Evolutionary conservation across 2,888 invertebrate genomes (phyloP).

Genomic region (Actias luna): DNA sequence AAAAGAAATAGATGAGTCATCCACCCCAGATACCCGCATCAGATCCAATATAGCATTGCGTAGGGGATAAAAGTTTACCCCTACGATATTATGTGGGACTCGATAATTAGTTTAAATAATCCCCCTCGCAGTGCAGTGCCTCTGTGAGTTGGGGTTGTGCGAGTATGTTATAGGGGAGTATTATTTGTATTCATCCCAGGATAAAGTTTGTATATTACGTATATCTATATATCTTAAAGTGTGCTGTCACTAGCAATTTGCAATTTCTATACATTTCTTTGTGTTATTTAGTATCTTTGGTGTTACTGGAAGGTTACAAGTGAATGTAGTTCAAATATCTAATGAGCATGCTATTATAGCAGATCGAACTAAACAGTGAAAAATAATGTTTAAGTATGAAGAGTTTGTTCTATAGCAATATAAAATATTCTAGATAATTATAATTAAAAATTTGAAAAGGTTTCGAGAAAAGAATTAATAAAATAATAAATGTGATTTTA

Average conservation of each 20-base stretch:
- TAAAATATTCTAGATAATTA: too few relatives aligned
- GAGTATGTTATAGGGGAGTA: background rate
- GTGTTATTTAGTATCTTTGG: background rate
- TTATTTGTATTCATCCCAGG: constrained; percentile 5
- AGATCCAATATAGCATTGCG: constrained; percentile 41
- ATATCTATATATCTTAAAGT: background rate
- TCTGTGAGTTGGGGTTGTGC: constrained; percentile 27
- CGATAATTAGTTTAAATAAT: constrained; percentile 52
- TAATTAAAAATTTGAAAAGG: too few relatives aligned
- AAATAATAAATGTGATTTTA: too few relatives aligned
- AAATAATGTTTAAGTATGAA: too few relatives aligned
- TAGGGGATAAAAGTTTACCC: constrained; percentile 42
- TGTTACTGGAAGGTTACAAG: background rate
- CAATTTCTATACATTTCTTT: background rate
- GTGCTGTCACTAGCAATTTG: background rate
- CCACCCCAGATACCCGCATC: constrained; percentile 27
- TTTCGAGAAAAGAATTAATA: too few relatives aligned
- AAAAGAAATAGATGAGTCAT: constrained; percentile 37
- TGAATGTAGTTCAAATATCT: too few relatives aligned
- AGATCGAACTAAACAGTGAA: too few relatives aligned
- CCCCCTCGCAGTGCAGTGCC: constrained; percentile 28
- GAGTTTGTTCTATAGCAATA: too few relatives aligned
- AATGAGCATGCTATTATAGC: too few relatives aligned
- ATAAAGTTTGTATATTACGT: background rate
- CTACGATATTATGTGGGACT: constrained; percentile 40